A percentile compares a stretch with the other conserved stretches of the same genome.
Conservation (phyloP, 2,113 vertebrate genomes). For the Macquaria ambigua region DNA sequence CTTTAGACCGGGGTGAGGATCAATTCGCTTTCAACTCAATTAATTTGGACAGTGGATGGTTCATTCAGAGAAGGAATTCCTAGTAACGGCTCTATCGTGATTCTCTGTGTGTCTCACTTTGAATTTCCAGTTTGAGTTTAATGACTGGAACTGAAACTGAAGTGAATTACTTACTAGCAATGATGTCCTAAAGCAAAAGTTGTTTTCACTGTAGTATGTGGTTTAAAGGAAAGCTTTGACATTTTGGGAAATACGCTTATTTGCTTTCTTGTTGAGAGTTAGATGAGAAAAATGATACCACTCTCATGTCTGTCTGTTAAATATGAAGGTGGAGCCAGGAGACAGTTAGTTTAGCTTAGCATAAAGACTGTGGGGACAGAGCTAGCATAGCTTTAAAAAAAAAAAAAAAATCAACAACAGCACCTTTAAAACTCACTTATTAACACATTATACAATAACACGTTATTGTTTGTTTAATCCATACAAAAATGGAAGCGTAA, state of each 20-base stretch:
- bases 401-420: background rate
- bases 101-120: constrained; percentile 2
- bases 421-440: background rate
- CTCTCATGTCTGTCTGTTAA: background rate
- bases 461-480: background rate
- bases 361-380: background rate
- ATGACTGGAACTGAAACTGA: constrained; percentile 16
- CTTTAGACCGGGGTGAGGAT: constrained; percentile 27
- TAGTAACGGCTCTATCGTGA: background rate
- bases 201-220: background rate
- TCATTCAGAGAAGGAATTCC: constrained; percentile 44
- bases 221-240: background rate
- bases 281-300: background rate
- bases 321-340: background rate
- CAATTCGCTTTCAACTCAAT: constrained; percentile 30
- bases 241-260: background rate
- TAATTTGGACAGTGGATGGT: constrained; percentile 16
- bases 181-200: constrained; percentile 3
- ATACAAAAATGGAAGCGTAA: background rate
- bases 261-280: background rate
- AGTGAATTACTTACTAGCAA: background rate
- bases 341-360: background rate
- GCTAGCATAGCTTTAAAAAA: no score
- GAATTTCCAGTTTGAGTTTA: constrained; percentile 35
- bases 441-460: background rate